Base-by-base conservation (phyloP, 2,797 vertebrate species). In the Yasuhikotakia modesta region DNA sequence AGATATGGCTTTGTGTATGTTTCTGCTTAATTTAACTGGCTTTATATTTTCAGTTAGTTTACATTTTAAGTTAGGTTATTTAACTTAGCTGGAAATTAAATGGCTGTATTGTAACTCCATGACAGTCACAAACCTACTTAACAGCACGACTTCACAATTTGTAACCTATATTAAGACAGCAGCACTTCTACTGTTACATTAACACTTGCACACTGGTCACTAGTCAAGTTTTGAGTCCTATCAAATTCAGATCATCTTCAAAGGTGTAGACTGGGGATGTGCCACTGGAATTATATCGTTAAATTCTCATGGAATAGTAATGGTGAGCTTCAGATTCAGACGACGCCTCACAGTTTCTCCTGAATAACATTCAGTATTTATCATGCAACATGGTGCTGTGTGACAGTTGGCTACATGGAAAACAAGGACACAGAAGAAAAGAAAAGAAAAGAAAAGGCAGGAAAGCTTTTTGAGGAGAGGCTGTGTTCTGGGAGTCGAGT, bases 341-440 rank as follows among this genome's bases (percentile, higher is more conserved):
- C 30, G 39, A 43, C 39, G n/a, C 53, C 39, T 67, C 24, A 58
- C 39, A 46, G 39, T 48, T 68, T 22, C 39, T 17, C 53, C 74
- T 67, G 35, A 76, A 67, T 58, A 30, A 39, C 52, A 67, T 76
- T 76, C 74, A 76, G 52, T 68, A 68, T 76, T 76, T 60, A 76
- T 76, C 45, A 68, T 76, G 74, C 74, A 22, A 68, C 74, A 68
- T 76, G 39, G 52, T 76, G 64, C 74, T 39, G 17, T 45, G 46
- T 76, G 74, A 68, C 74, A 76, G 39, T 58, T 35, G 39, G 65
- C 65, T 21, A 50, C 13, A 43, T 74, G 48, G 57, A 27, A 77
- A 72, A 60, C 39, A 79, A 64, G 63, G 52, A 58, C 63, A 75
- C 45, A n/a, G 57, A 50, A 32, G 69, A 71, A 70, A 60, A 57